These are phyloP conservation scores for Scaeva pyrastri DNA, from an alignment of 2,888 invertebrate genomes.

Conservation along the genomic window DNA sequence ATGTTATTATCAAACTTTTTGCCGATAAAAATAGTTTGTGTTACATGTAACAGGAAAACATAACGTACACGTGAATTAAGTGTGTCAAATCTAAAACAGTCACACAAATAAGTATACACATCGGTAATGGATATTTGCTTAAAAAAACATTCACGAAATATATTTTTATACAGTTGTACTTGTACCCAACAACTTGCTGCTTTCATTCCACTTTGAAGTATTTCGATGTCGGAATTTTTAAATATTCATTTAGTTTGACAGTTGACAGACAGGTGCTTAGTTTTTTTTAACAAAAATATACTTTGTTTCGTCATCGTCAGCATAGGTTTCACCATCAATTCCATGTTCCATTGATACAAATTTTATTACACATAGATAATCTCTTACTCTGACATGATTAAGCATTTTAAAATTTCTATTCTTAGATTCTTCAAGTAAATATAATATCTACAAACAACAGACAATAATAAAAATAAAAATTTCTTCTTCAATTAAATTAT, in stretches of 20 bases:
- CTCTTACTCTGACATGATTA: slow-evolving; percentile 5
- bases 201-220: neutral
- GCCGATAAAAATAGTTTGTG: neutral
- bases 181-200: neutral
- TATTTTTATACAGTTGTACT: neutral
- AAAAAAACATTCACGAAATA: neutral
- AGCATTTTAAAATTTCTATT: neutral
- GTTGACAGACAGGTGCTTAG: slow-evolving; percentile 21
- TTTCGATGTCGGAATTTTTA: neutral
- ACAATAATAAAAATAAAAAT: neutral
- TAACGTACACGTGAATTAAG: neutral
- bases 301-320: no score
- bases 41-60: neutral
- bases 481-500: neutral
- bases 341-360: slow-evolving; percentile 19
- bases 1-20: neutral
- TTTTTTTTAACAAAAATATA: no score
- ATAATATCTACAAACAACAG: neutral
- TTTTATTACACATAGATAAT: neutral
- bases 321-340: neutral
- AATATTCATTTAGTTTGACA: neutral
- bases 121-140: neutral
- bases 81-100: neutral
- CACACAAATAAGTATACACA: no score
- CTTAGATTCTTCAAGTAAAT: neutral